Evolutionary conservation across 2,888 invertebrate species (phyloP), one percentile per base, ranked within the genome.

Genomic region (Hemithea aestivaria): DNA sequence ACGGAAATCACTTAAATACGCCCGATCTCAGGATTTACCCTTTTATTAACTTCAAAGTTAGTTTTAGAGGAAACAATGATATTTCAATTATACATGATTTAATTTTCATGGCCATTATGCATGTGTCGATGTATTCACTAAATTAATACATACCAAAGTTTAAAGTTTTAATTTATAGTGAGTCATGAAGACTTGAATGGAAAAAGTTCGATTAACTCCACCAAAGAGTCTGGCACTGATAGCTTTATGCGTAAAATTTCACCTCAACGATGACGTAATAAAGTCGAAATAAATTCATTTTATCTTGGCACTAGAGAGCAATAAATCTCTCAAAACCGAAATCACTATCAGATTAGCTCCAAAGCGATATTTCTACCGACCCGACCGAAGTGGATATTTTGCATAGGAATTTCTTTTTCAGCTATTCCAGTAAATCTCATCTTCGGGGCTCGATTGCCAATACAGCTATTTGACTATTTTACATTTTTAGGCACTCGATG

Each of bases 341-440:
- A 20, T 29, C 48, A 36, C 47, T 41, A 45, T 45, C 43, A 43
- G 48, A 48, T 51, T 44, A 46, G 37, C 43, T 38, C 10, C 23
- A 45, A 33, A 40, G 31, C 37, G 20, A 33, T 46, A 41, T 42
- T 41, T 39, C 36, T 26, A 24, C 16, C n/a, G n/a, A 45, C 33
- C 28, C 35, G 16, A 5, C 16, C 37, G 23, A 31, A 40, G 24
- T 35, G 32, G 10, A 34, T 39, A 16, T 40, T 45, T 52, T 45
- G 43, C 47, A 38, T 47, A 45, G 21, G 31, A 40, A 40, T 40
- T 40, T 40, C 24, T 42, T 34, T 37, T 38, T 35, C 10, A 37
- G 31, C 24, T 25, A 27, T 41, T 43, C 31, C 30, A 34, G 26
- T 32, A 22, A 35, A 48, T 39, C 31, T 39, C 36, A 26, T 39